A percentile compares a stretch with the other conserved stretches of the same genome.
These are phyloP conservation scores for Luscinia luscinia DNA, from an alignment of 2,797 vertebrate species.

Conservation along the genomic window DNA sequence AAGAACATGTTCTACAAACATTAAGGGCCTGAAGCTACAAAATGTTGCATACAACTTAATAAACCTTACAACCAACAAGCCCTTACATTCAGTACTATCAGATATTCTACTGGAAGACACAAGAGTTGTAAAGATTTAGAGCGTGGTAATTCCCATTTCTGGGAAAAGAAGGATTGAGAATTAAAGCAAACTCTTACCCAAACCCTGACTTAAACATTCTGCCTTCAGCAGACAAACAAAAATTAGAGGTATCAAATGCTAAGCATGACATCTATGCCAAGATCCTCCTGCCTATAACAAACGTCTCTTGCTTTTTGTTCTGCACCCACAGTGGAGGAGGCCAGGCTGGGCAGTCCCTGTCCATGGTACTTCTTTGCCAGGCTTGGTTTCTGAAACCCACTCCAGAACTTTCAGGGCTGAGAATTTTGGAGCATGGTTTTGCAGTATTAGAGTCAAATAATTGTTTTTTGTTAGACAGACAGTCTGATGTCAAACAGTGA, in stretches of 20 bases:
- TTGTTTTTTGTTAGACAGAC: background rate
- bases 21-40: background rate
- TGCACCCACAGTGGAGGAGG: background rate
- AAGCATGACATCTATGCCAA: background rate
- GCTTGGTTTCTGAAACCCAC: fast-evolving
- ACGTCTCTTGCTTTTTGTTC: too few relatives aligned
- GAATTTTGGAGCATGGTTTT: background rate
- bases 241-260: background rate
- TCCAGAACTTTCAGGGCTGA: background rate
- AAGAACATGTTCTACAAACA: background rate
- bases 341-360: background rate
- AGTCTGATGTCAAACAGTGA: background rate
- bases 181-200: background rate
- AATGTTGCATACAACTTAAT: background rate
- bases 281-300: background rate
- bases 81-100: background rate
- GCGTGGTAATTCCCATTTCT: background rate
- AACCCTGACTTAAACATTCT: background rate
- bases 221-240: background rate
- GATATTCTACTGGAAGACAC: background rate
- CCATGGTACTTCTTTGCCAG: slow-evolving; percentile 30
- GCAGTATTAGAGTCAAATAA: background rate
- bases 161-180: background rate
- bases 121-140: background rate
- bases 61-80: background rate